phyloP scores from a whole-genome alignment of 2,113 vertebrate species.

The Toxotes chatareus region DNA sequence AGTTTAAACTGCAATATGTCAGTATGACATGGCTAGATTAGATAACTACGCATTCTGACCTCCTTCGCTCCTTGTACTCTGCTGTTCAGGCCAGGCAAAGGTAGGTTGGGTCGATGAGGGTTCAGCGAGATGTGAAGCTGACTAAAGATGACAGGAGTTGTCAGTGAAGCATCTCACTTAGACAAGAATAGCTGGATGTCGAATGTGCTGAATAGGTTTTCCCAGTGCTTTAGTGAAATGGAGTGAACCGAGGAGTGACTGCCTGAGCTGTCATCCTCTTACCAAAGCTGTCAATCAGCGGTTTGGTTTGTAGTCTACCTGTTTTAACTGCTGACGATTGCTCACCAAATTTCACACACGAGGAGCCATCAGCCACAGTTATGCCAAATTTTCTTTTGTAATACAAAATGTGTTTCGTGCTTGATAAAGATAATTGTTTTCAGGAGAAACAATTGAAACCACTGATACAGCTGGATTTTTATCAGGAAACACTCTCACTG shows the following conservation, averaged over 20 bases:
- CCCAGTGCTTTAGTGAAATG: conserved; percentile 16
- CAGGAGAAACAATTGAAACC: conserved; percentile 30
- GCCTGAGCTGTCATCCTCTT: conserved; percentile 1
- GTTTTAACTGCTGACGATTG: neutral
- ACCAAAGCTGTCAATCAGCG: conserved; percentile 6
- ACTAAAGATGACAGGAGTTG: conserved; percentile 14
- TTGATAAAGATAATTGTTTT: conserved; percentile 22
- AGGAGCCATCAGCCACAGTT: neutral
- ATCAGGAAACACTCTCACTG: neutral
- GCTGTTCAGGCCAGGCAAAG: neutral
- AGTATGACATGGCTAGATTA: conserved; percentile 20
- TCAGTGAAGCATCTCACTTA: neutral
- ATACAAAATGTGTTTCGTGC: neutral
- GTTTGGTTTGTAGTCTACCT: neutral
- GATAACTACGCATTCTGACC: neutral
- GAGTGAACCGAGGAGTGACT: conserved; percentile 5
- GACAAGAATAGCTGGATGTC: neutral
- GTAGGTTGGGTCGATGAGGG: neutral
- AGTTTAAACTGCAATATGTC: conserved; percentile 24
- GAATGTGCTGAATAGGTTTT: conserved; percentile 13
- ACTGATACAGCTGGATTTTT: neutral
- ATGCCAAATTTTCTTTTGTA: neutral
- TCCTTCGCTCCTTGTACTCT: neutral
- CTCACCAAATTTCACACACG: conserved; percentile 5
- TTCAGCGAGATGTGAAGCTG: neutral